Evolutionary conservation across 2,797 vertebrate species (phyloP), one percentile per base, ranked within the genome.

Genomic region (Streptopelia turtur): DNA sequence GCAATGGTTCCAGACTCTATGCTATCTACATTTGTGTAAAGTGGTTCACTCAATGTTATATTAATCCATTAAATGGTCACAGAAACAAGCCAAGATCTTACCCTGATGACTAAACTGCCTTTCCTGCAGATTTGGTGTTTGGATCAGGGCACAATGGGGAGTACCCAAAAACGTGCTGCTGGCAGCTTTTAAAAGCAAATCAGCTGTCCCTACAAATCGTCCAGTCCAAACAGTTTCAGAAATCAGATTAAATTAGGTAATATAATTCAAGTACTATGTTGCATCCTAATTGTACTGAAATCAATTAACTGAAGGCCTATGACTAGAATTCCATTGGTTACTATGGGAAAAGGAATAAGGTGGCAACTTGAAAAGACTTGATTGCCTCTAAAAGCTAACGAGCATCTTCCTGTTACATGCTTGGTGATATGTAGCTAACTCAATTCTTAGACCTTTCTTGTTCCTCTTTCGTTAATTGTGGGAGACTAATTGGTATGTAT

Each of bases 401-500:
- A 89, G 74, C 33, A 84, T 75, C 77, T 92, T 96, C 68, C 90
- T 94, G 87, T 83, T 92, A 87, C 1, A 10, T 49, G 68, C 45
- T 61, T 89, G 75, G 80, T 89, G 92, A 95, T 9, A 94, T 65
- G 81, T 2, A 89, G 31, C 68, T 94, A 95, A 95, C 65, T 89
- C 77, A 94, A 94, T 94, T 92, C 53, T 91, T 70, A 94, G 83
- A 72, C 60, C 52, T 82, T 82, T 43, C n/a, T 66, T 79, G 66
- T 60, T 93, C 55, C 74, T 90, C 57, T 82, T 88, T 41, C 57
- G 59, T 87, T 95, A 95, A 89, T 90, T 82, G 86, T 92, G 74
- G 50, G 70, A 95, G 70, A 92, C 83, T 78, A 95, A 94, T 81
- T 93, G 61, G 83, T 83, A 89, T 41, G 41, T 90, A 87, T 89